Evolutionary conservation across 2,797 vertebrate species (phyloP), one percentile per base, ranked within the genome.

Genomic region (Scolopax bukidnonensis): DNA sequence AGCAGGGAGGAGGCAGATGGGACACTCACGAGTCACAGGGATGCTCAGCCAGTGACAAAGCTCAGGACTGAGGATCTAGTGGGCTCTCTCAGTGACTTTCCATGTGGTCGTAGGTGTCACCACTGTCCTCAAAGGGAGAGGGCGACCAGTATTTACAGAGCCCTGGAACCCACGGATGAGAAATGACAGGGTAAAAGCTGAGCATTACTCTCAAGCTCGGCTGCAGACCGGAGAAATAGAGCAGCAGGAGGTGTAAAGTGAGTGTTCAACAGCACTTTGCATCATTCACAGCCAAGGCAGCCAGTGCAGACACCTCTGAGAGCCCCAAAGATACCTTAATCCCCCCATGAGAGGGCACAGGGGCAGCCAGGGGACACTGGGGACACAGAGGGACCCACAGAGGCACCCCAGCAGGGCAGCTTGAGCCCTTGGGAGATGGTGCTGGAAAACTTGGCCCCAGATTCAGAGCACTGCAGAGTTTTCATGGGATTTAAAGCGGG

Each of bases 311-410:
- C 8, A 7, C 30, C 47, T 19, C 64, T 43, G 48, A 11, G 6
- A 67, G 80, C 18, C 80, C 38, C 4, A 2, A 2, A 0, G 20
- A 54, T 23, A 36, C 30, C 81, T 68, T 25, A 36, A 30, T n/a
- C 3, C 3, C 59, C 3, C 43, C 2, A 12, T 1, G 3, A 0
- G 5, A 8, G 57, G 43, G 9, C 2, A 0, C 6, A 11, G 24
- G 20, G 9, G 7, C 54, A 50, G n/a, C 47, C 41, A 43, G 41
- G 56, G 61, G 61, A 30, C 18, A 63, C 14, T 0, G 4, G 36
- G 17, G 40, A n/a, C 27, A 12, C 3, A 7, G 36, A 33, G 32
- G 57, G 57, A 60, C 23, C 8, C 6, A 3, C 28, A 32, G 70
- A 24, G 27, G 40, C 28, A 36, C 41, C 21, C 6, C 0, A 7